phyloP scores from a whole-genome alignment of 2,113 vertebrate genomes.

The Alexandromys fortis region DNA sequence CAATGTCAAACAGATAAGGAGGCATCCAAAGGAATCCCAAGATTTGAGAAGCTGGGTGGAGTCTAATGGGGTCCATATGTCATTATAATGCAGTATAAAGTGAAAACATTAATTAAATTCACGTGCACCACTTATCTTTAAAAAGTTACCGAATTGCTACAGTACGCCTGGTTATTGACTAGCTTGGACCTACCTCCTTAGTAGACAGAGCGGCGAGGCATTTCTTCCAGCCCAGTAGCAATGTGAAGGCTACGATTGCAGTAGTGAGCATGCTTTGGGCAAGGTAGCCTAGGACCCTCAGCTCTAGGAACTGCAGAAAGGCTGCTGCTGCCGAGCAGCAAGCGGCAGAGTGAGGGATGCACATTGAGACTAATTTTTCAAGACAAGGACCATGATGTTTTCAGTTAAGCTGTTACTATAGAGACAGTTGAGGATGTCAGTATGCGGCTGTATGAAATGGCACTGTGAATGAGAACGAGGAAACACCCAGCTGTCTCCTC shows the following conservation, averaged over 20 bases:
- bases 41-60: background rate
- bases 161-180: background rate
- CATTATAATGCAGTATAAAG: background rate
- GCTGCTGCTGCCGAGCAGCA: background rate
- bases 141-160: background rate
- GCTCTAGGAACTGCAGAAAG: background rate
- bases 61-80: background rate
- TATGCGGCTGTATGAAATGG: background rate
- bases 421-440: background rate
- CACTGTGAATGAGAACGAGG: background rate
- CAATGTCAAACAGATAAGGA: background rate
- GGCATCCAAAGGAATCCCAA: background rate
- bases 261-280: background rate
- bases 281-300: background rate
- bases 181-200: background rate
- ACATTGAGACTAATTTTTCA: background rate
- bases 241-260: background rate
- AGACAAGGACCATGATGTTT: background rate
- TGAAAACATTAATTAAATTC: conserved; percentile 17
- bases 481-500: background rate
- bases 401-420: background rate
- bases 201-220: background rate
- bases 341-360: background rate
- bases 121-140: background rate
- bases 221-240: background rate